Evolutionary conservation across 2,113 vertebrate genomes (phyloP).

Genomic region (Cebidichthys violaceus): DNA sequence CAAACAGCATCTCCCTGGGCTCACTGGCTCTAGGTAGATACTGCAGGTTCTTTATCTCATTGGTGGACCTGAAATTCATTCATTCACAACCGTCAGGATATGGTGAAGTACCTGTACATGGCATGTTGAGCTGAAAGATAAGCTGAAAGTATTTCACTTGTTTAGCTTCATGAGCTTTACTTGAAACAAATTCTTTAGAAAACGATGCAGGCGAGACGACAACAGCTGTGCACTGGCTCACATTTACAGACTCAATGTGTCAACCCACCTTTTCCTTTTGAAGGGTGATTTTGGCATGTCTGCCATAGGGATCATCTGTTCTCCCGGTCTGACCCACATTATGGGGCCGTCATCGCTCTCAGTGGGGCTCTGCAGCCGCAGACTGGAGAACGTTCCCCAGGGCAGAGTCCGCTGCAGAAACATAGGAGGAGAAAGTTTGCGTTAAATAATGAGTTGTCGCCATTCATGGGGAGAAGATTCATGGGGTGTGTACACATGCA

Average conservation of each 20-base stretch:
- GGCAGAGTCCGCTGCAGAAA: conserved; percentile 75
- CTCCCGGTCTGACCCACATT: conserved; percentile 82
- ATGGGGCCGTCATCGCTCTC: conserved; percentile 82
- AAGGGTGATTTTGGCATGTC: conserved; percentile 82
- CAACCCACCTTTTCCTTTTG: conserved; percentile 78
- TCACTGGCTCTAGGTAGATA: conserved; percentile 98
- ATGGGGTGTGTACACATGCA: neutral
- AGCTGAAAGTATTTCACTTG: neutral
- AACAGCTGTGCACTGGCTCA: neutral
- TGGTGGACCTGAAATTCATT: conserved; percentile 90
- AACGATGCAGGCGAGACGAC: neutral
- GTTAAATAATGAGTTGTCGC: conserved; percentile 8
- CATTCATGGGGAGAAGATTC: neutral
- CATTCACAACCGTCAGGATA: conserved; percentile 17
- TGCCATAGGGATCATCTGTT: conserved; percentile 82
- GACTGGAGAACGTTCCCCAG: conserved; percentile 80
- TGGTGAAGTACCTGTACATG: neutral
- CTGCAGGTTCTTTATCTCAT: conserved; percentile 99
- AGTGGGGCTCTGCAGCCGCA: conserved; percentile 77
- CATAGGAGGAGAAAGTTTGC: conserved; percentile 10
- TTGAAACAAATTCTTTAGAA: neutral
- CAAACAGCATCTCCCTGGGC: conserved; percentile 98
- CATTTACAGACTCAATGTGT: neutral
- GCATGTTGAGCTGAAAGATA: neutral
- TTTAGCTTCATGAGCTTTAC: neutral